Evolutionary conservation across 2,113 vertebrate genomes (phyloP), one percentile per base, ranked within the genome.

Genomic region (Microtus montanus): DNA sequence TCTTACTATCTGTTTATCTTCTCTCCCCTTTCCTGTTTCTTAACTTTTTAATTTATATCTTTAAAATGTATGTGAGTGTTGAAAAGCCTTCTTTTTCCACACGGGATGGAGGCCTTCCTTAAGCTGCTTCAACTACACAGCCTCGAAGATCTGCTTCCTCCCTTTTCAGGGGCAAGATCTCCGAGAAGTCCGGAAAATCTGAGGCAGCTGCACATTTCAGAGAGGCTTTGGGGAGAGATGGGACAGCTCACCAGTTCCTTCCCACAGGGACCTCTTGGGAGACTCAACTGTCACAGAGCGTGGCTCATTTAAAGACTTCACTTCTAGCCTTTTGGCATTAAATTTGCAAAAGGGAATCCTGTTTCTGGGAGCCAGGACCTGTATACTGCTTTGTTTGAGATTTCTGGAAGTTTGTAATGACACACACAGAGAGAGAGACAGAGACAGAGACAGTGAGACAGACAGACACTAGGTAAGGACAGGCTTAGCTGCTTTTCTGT

Each of bases 161-260:
- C 58, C 49, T 66, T 24, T 86, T 85, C 35, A 49, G 90, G 68
- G 86, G 87, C 90, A 91, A 75, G 75, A 80, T 64, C 93, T 19
- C 64, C 30, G 49, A 86, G 66, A 63, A 80, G 74, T 75, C 44
- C 92, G 97, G 96, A 97, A 98, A 97, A 89, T 96, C 71, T 96
- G 96, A 97, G 91, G 61, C 85, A 70, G 66, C 9, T 71, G 61
- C 70, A 11, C 74, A 47, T 83, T 95, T 90, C 77, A 73, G 83
- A 85, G 89, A 84, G 82, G 22, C 74, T 30, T 44, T 58, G 7
- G 85, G 66, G 4, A 74, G 52, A 87, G 93, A 26, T 70, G 44
- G 91, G 77, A 54, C 68, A n/a, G 63, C 89, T 95, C 88, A 68
- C 33, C 85, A 52, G 78, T 54, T 92, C 86, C 73, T 79, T 77